Base-by-base conservation (phyloP, 1,140 invertebrate genomes). In the Bombus confusus region DNA sequence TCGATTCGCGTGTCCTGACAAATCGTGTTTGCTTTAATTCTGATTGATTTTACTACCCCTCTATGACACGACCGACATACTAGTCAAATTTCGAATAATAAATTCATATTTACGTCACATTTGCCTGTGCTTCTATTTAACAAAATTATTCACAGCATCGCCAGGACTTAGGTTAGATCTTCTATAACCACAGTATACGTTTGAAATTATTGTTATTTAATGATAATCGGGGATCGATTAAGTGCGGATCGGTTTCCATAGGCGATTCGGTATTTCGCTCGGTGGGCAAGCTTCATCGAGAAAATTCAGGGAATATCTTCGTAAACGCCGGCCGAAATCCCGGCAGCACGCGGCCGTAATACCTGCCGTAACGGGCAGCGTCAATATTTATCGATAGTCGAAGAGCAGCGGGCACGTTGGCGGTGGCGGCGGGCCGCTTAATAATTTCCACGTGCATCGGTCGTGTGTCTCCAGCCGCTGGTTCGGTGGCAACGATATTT, bases 311-410 rank as follows among this genome's bases (percentile, higher is more conserved):
- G 79, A 39, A 66, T 64, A 64, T 73, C 59, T 37, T 74, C 68
- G 78, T 71, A 31, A 81, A 83, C 39, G 47, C 64, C 41, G 66
- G 15, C 80, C 74, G 68, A 77, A 77, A 86, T 77, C 68, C 52
- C 12, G 31, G 66, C 68, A 72, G 88, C 86, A 80, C 73, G 81
- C 81, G 85, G 77, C 69, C 82, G 88, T 87, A 87, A 90, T 86
- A 80, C 87, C 87, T 80, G 86, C 43, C 82, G 86, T 90, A 86
- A 80, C 88, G 86, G 80, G 82, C 85, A 90, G 80, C 88, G 86
- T 90, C 89, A 90, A 90, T 89, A 90, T 90, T 90, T 90, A 88
- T 87, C 89, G 80, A 89, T 80, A 87, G 88, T 80, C 86, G 89
- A 90, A 90, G 88, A 78, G 81, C 74, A 68, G 59, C 75, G 80